phyloP scores from a whole-genome alignment of 2,797 vertebrate genomes.

The Huso huso region DNA sequence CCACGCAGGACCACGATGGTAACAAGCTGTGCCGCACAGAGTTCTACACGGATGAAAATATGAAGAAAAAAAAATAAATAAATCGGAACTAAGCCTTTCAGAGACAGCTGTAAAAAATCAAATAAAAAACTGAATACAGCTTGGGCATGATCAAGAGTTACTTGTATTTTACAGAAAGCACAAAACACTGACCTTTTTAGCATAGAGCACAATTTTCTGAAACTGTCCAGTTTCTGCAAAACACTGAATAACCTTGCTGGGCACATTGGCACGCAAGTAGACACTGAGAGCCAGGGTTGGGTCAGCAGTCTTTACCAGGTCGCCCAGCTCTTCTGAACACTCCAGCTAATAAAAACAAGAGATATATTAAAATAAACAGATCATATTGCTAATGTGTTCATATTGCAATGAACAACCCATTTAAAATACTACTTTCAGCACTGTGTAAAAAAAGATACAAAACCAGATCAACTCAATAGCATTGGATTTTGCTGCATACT shows the following conservation, averaged over 20 bases:
- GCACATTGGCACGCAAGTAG: conserved; percentile 83
- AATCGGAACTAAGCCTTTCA: too few species aligned
- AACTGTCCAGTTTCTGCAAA: conserved; percentile 91
- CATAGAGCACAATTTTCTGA: conserved; percentile 88
- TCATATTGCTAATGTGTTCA: too few species aligned
- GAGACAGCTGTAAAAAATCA: neutral
- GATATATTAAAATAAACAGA: neutral
- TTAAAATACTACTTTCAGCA: neutral
- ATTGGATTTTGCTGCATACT: too few species aligned
- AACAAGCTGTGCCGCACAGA: neutral
- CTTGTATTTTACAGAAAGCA: neutral
- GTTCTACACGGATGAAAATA: neutral
- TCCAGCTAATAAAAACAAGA: conserved; percentile 61
- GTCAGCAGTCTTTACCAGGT: conserved; percentile 78
- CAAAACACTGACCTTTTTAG: conserved; percentile 73
- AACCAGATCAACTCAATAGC: too few species aligned
- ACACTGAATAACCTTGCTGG: conserved; percentile 90
- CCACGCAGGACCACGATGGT: neutral
- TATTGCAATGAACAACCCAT: too few species aligned
- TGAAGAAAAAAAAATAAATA: neutral
- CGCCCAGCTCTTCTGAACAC: conserved; percentile 87
- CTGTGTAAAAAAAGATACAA: too few species aligned
- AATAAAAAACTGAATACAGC: neutral
- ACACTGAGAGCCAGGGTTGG: conserved; percentile 82
- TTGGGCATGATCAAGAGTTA: neutral